phyloP scores from a whole-genome alignment of 2,113 vertebrate genomes.

The Melospiza melodia region DNA sequence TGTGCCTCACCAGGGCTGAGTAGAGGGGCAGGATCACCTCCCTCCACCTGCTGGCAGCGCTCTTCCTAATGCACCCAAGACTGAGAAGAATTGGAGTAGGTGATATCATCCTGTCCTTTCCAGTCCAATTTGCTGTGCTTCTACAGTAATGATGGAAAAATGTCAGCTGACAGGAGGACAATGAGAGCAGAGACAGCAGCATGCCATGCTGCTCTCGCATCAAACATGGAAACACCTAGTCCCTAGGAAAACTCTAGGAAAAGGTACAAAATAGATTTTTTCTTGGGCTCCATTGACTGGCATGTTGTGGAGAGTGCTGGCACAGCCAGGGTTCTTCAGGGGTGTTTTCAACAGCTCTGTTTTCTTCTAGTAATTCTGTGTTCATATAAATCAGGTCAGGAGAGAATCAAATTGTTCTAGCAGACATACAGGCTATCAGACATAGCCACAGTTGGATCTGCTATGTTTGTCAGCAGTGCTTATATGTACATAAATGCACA shows the following conservation, averaged over 20 bases:
- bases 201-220: not conserved
- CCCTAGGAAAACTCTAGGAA: not conserved
- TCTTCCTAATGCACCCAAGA: not conserved
- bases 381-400: not conserved
- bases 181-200: not conserved
- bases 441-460: not conserved
- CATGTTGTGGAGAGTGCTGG: not conserved
- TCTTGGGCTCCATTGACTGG: not conserved
- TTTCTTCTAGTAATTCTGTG: not conserved
- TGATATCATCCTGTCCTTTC: not conserved
- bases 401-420: not conserved
- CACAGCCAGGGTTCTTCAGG: not conserved
- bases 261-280: not conserved
- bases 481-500: not conserved
- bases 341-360: not conserved
- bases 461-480: constrained; percentile 8
- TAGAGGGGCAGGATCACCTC: not conserved
- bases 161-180: not conserved
- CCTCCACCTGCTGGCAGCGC: not conserved
- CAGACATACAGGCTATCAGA: not conserved
- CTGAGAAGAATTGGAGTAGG: not conserved
- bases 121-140: not conserved
- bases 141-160: not conserved
- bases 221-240: not conserved
- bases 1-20: not conserved